These are phyloP conservation scores for Dromius quadrimaculatus DNA, from an alignment of 2,888 invertebrate species.

Conservation along the genomic window DNA sequence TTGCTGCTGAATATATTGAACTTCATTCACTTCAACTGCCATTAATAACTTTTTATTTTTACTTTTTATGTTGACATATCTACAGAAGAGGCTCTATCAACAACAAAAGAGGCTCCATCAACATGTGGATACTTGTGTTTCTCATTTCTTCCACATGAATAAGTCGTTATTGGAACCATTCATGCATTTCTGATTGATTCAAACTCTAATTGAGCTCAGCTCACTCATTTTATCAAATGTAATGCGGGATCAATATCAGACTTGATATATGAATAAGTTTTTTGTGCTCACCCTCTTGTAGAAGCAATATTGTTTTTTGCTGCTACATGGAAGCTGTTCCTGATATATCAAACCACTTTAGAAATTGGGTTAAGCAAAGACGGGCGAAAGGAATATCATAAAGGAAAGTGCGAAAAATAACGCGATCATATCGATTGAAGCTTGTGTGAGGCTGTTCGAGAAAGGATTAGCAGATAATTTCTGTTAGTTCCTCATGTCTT, in stretches of 20 bases:
- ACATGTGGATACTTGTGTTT: no score
- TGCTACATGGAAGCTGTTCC: constrained; percentile 8
- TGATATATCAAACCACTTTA: constrained; percentile 31
- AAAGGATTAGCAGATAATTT: constrained; percentile 30
- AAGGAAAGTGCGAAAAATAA: constrained; percentile 22
- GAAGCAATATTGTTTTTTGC: no score
- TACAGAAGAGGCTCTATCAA: constrained; percentile 13
- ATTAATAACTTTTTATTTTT: constrained; percentile 35
- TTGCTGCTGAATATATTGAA: constrained; percentile 10
- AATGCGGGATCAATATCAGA: no score
- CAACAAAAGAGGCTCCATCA: no score
- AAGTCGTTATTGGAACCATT: no score
- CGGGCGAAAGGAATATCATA: constrained; percentile 10
- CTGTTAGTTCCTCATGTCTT: no score
- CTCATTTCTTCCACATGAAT: no score
- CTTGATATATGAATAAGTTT: no score
- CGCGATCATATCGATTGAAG: constrained; percentile 21
- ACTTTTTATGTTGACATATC: constrained; percentile 17
- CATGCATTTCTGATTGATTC: no score
- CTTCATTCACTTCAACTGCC: constrained; percentile 20
- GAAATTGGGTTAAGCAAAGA: constrained; percentile 36
- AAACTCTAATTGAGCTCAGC: no score
- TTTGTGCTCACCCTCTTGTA: no score
- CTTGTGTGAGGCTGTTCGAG: constrained; percentile 30
- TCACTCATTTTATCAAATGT: no score